Conservation (phyloP, 2,113 vertebrate genomes). For the Paedocypris sp. region DNA sequence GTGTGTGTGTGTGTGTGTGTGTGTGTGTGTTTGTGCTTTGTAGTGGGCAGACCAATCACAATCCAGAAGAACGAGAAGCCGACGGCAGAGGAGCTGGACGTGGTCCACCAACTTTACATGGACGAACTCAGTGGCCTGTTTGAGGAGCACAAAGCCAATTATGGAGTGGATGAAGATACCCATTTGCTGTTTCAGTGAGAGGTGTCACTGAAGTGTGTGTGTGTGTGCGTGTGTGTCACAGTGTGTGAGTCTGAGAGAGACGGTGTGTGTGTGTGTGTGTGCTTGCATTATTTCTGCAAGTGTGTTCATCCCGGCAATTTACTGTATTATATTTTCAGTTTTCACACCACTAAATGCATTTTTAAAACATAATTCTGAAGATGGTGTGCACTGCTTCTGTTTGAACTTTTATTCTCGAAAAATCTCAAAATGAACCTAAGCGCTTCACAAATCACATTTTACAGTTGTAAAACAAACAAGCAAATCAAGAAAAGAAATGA, state of each 20-base stretch:
- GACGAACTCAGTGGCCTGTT: slow-evolving; percentile 72
- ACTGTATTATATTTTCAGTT: no score
- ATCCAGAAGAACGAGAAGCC: slow-evolving; percentile 64
- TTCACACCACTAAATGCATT: no score
- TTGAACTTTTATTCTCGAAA: no score
- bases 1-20: background rate
- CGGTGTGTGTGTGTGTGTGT: background rate
- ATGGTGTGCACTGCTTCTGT: no score
- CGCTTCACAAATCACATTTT: no score
- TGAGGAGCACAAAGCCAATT: slow-evolving; percentile 78
- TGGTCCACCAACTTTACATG: slow-evolving; percentile 72
- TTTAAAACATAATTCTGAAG: no score
- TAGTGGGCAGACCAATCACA: slow-evolving; percentile 79
- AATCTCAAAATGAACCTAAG: no score
- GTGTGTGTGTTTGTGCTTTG: background rate
- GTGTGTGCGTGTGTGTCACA: background rate
- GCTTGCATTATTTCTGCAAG: no score
- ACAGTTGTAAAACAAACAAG: no score
- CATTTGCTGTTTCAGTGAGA: slow-evolving; percentile 74
- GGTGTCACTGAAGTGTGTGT: background rate
- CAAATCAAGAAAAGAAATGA: background rate
- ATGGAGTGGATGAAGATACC: slow-evolving; percentile 67
- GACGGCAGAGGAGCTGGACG: slow-evolving; percentile 62
- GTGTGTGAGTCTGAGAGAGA: background rate
- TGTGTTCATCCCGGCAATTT: no score